These are phyloP conservation scores for Turritopsis dohrnii DNA, from an alignment of 30 jellyfish, hydroid and myxozoan species.

Conservation along the genomic window DNA sequence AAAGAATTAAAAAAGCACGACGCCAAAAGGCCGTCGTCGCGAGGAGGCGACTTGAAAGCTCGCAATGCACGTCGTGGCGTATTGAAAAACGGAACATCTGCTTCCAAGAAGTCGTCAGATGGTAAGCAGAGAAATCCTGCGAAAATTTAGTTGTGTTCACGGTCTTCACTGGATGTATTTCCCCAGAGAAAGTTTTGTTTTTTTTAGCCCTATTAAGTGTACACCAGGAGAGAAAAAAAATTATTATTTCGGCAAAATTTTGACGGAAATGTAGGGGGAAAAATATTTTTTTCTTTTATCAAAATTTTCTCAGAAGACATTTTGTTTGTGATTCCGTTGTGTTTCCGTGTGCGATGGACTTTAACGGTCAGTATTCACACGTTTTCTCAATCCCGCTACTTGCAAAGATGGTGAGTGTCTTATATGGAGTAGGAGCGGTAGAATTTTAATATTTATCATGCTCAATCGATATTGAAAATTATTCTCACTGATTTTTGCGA, in stretches of 20 bases:
- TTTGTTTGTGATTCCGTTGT: not conserved
- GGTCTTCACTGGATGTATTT: not conserved
- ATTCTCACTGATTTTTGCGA: not conserved
- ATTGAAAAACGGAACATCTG: constrained; percentile 7
- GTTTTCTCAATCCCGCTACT: not conserved
- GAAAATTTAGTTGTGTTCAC: not conserved
- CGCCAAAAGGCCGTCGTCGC: not conserved
- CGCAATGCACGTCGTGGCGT: constrained; percentile 6
- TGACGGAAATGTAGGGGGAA: not conserved
- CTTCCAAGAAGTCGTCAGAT: not conserved
- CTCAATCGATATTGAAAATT: not conserved
- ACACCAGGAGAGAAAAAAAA: not conserved
- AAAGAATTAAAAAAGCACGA: constrained; percentile 11
- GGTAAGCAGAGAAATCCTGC: not conserved
- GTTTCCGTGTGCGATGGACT: not conserved
- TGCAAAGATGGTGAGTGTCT: not conserved
- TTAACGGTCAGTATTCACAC: not conserved
- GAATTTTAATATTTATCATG: not conserved
- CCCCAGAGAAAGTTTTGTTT: not conserved
- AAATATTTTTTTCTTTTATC: too few relatives aligned
- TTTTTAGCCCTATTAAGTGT: not conserved
- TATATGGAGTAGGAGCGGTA: not conserved
- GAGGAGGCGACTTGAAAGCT: not conserved
- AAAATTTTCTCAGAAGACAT: not conserved
- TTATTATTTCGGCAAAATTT: not conserved